Percentiles rank a stretch among this genome's conserved stretches.
Conservation (phyloP, 2,888 invertebrate genomes). For the Plemyria rubiginata region DNA sequence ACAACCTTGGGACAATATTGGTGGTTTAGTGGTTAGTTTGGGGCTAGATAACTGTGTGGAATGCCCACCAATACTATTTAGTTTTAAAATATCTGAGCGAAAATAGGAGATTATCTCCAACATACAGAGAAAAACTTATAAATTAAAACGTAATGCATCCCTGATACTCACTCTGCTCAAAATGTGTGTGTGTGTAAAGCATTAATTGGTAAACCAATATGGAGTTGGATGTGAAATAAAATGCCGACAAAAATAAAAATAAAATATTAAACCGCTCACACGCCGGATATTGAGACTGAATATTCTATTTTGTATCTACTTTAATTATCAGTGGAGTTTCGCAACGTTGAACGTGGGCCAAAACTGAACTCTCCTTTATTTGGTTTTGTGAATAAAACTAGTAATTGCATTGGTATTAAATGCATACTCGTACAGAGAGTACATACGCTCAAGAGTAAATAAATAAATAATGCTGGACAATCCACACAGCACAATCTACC, state of each 20-base stretch:
- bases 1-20: no score
- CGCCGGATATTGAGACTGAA: slow-evolving; percentile 74
- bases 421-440: background rate
- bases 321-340: slow-evolving; percentile 75
- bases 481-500: no score
- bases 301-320: slow-evolving; percentile 78
- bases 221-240: slow-evolving; percentile 51
- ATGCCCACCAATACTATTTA: no score
- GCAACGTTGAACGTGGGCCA: slow-evolving; percentile 56
- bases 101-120: no score
- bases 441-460: no score
- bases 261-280: slow-evolving; percentile 49
- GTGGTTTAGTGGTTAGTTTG: no score
- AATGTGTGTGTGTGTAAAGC: background rate
- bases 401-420: slow-evolving; percentile 30
- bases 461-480: no score
- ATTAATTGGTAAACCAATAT: slow-evolving; percentile 38
- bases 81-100: no score
- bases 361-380: slow-evolving; percentile 34
- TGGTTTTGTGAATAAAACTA: slow-evolving; percentile 29
- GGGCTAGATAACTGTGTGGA: no score
- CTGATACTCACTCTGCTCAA: background rate
- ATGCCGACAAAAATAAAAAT: slow-evolving; percentile 51
- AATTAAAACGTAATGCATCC: no score
- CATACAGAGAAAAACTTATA: no score